Percentiles rank a stretch among this genome's conserved stretches.
Evolutionary conservation across 2,113 vertebrate species (phyloP).

Genomic region (Mesoclemmys tuberculata): DNA sequence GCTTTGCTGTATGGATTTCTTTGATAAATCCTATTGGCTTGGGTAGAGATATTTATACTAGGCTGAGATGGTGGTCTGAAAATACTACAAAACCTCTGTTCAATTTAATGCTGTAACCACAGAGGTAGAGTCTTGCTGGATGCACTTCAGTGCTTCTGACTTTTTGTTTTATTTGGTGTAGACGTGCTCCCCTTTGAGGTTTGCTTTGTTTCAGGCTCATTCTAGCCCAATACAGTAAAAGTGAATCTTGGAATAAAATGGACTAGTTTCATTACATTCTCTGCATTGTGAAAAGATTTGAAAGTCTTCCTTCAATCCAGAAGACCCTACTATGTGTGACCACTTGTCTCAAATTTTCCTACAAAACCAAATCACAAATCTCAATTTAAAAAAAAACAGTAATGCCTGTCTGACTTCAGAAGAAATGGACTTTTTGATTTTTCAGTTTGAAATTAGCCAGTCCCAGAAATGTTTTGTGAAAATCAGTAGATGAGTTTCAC

Average conservation of each 20-base stretch:
- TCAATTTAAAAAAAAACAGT: background rate
- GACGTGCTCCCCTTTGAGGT: background rate
- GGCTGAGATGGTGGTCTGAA: background rate
- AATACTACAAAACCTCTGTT: background rate
- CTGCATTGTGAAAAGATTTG: background rate
- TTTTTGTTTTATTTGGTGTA: background rate
- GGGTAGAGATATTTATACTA: background rate
- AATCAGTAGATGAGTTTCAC: background rate
- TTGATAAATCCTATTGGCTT: background rate
- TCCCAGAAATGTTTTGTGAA: background rate
- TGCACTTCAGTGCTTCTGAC: background rate
- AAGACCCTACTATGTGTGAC: background rate
- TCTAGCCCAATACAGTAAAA: background rate
- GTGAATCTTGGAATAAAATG: background rate
- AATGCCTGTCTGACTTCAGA: background rate
- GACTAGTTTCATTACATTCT: background rate
- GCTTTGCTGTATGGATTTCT: background rate
- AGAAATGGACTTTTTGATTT: background rate
- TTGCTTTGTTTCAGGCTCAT: background rate
- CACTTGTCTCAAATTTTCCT: background rate
- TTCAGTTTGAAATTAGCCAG: background rate
- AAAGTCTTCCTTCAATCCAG: background rate
- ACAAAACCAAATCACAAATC: background rate
- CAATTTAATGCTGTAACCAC: fast-evolving
- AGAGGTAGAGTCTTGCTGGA: background rate